Evolutionary conservation across 37 sponge, comb jelly and placozoan species (phyloP).

Genomic region (Axinella damicornis): DNA sequence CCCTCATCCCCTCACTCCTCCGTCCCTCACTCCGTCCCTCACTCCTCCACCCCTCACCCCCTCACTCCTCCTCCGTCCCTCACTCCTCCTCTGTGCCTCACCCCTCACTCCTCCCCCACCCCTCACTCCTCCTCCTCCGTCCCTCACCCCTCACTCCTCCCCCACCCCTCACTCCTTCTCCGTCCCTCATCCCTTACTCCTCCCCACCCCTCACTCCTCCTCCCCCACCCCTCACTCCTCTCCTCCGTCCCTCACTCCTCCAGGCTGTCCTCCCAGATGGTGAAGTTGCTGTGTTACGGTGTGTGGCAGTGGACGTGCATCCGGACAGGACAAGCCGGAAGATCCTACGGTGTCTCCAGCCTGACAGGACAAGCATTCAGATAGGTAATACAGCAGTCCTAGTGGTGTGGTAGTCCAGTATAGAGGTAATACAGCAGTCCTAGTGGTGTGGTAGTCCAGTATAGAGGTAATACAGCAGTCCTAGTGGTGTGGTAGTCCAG

Average conservation of each 20-base stretch:
- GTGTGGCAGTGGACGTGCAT: constrained; percentile 37
- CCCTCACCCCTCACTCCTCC: background rate
- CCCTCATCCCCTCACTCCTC: no score
- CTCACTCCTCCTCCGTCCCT: no score
- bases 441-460: no score
- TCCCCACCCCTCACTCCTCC: background rate
- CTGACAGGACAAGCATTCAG: constrained; percentile 8
- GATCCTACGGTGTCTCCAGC: constrained; percentile 19
- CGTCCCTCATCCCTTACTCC: no score
- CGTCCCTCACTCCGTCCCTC: no score
- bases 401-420: no score
- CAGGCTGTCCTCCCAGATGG: constrained; percentile 12
- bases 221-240: background rate
- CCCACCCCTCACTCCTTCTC: no score
- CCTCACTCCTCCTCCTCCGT: background rate
- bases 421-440: no score
- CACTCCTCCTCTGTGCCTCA: no score
- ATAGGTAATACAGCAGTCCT: constrained; percentile 20
- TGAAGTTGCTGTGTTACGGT: constrained; percentile 36
- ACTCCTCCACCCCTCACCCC: no score
- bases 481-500: no score
- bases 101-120: background rate
- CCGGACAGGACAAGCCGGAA: constrained; percentile 37
- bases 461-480: no score
- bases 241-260: background rate